A percentile compares a stretch with the other conserved stretches of the same genome.
phyloP scores from a whole-genome alignment of 2,113 vertebrate species.

The Crocuta crocuta region DNA sequence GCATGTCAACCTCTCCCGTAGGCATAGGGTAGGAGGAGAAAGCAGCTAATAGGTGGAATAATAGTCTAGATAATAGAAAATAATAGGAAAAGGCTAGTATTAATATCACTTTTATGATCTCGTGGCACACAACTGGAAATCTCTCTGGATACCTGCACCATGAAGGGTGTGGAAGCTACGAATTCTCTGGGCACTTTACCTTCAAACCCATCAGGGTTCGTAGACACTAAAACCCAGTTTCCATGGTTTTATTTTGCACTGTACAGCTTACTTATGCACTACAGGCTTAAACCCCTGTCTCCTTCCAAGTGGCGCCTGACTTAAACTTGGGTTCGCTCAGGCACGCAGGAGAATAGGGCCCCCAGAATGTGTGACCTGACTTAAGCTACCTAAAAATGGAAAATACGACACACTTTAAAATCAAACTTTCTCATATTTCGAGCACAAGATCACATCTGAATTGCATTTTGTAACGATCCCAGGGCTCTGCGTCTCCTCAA shows the following conservation, averaged over 20 bases:
- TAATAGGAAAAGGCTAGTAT: not conserved
- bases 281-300: not conserved
- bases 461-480: not conserved
- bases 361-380: not conserved
- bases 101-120: not conserved
- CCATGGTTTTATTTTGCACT: not conserved
- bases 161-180: not conserved
- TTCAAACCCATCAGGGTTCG: not conserved
- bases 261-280: not conserved
- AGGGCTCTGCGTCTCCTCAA: not conserved
- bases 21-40: not conserved
- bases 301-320: not conserved
- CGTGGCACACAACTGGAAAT: not conserved
- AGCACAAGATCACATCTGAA: not conserved
- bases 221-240: not conserved
- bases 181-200: not conserved
- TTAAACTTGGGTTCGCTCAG: not conserved
- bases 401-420: not conserved
- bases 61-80: not conserved
- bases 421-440: not conserved
- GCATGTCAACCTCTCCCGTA: not conserved
- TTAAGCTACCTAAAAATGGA: not conserved
- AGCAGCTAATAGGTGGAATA: not conserved
- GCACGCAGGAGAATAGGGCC: not conserved
- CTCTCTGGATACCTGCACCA: not conserved